A percentile compares a stretch with the other conserved stretches of the same genome.
Conservation (phyloP, 2,113 vertebrate species). For the Electrona antarctica region DNA sequence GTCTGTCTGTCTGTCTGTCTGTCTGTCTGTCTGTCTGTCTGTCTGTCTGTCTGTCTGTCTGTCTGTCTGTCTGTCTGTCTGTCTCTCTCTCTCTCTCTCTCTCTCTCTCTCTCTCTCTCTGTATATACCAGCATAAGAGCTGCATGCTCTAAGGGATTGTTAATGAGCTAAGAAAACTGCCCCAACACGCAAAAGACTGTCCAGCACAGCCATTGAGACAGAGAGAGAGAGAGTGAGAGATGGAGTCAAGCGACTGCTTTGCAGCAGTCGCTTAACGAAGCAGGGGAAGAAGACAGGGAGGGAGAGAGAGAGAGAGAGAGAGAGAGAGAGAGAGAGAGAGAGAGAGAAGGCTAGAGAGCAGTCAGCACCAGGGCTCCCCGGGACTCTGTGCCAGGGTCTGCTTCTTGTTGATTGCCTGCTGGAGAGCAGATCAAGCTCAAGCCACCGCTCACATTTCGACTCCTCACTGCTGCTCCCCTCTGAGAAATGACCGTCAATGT, state of each 20-base stretch:
- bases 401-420: conserved; percentile 46
- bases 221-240: conserved; percentile 15
- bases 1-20: conserved; percentile 10
- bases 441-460: conserved; percentile 26
- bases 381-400: conserved; percentile 29
- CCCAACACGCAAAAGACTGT: conserved; percentile 20
- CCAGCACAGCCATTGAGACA: conserved; percentile 15
- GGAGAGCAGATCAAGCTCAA: conserved; percentile 36
- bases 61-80: neutral
- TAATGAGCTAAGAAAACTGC: conserved; percentile 37
- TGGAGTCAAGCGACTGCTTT: conserved; percentile 28
- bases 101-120: conserved; percentile 9
- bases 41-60: too few species aligned
- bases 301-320: conserved; percentile 11
- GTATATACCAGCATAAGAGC: conserved; percentile 31
- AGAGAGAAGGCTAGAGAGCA: conserved; percentile 32
- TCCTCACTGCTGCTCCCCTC: conserved; percentile 31
- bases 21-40: too few species aligned
- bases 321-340: neutral
- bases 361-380: conserved; percentile 32
- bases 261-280: conserved; percentile 54
- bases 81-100: neutral
- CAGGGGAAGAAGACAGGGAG: conserved; percentile 29
- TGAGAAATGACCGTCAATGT: conserved; percentile 59
- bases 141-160: conserved; percentile 24